phyloP scores from a whole-genome alignment of 2,888 invertebrate species.

The Sminthurides aquaticus region DNA sequence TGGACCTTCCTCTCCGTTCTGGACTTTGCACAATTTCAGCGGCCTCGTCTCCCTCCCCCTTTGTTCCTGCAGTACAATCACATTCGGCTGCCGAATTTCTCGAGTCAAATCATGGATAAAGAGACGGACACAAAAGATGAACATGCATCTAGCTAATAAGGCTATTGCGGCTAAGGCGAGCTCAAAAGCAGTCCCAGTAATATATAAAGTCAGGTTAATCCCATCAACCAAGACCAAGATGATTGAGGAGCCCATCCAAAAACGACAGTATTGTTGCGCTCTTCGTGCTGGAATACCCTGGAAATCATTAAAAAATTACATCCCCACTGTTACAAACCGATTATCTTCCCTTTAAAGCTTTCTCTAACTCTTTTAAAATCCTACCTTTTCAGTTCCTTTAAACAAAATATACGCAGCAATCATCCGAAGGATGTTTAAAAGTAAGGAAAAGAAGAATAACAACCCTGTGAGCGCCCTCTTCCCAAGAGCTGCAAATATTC shows the following conservation, averaged over 20 bases:
- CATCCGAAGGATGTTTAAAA: slow-evolving; percentile 12
- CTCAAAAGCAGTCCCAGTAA: neutral
- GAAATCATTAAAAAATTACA: neutral
- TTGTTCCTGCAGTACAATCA: neutral
- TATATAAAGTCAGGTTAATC: slow-evolving; percentile 8
- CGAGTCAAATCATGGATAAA: slow-evolving; percentile 3
- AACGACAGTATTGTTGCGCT: slow-evolving; percentile 2
- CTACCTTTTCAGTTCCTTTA: slow-evolving; percentile 19
- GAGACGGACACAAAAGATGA: slow-evolving; percentile 3
- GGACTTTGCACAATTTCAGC: neutral
- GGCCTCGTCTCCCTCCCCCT: neutral
- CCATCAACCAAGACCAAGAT: neutral
- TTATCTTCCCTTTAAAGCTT: neutral
- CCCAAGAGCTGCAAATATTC: slow-evolving; percentile 14
- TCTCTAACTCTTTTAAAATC: neutral
- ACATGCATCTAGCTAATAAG: slow-evolving; percentile 6
- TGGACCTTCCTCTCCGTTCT: neutral
- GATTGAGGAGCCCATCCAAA: slow-evolving; percentile 7
- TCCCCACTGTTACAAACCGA: neutral
- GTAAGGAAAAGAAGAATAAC: slow-evolving; percentile 11
- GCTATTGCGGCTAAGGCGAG: slow-evolving; percentile 1
- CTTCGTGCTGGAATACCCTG: slow-evolving; percentile 1
- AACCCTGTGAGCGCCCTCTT: slow-evolving; percentile 14
- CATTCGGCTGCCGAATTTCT: neutral
- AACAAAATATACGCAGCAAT: slow-evolving; percentile 17